Conservation (phyloP, 1,140 invertebrate species). For the Elysia chlorotica region DNA sequence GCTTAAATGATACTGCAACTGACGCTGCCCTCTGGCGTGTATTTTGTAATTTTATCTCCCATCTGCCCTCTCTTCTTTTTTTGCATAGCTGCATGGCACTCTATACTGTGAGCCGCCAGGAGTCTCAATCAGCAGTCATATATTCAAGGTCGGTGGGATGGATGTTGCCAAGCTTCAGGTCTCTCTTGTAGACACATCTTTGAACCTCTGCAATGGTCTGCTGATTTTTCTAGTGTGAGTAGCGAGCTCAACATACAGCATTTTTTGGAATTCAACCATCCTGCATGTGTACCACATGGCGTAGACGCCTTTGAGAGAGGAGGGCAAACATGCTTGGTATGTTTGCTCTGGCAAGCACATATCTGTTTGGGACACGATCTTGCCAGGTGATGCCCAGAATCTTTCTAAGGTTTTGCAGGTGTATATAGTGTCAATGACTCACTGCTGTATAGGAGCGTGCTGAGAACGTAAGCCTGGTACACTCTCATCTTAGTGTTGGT, state of each 20-base stretch:
- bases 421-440: slow-evolving; percentile 19
- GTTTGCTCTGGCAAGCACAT: neutral
- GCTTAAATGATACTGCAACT: no score
- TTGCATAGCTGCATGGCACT: no score
- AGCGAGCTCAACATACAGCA: neutral
- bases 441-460: slow-evolving; percentile 24
- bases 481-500: slow-evolving; percentile 15
- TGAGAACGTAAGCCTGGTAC: slow-evolving; percentile 26
- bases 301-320: neutral
- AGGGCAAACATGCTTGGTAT: neutral
- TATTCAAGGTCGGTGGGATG: no score
- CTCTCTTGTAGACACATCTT: neutral
- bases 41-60: no score
- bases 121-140: no score
- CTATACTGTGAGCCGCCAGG: no score
- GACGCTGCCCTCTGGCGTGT: no score
- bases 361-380: neutral
- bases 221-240: neutral
- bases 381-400: neutral
- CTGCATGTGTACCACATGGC: neutral
- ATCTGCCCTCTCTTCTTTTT: no score
- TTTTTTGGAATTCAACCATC: neutral
- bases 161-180: no score
- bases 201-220: neutral
- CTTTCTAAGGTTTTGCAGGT: neutral